Base-by-base conservation (phyloP, 2,113 vertebrate species). In the Eudyptes chrysolophus region DNA sequence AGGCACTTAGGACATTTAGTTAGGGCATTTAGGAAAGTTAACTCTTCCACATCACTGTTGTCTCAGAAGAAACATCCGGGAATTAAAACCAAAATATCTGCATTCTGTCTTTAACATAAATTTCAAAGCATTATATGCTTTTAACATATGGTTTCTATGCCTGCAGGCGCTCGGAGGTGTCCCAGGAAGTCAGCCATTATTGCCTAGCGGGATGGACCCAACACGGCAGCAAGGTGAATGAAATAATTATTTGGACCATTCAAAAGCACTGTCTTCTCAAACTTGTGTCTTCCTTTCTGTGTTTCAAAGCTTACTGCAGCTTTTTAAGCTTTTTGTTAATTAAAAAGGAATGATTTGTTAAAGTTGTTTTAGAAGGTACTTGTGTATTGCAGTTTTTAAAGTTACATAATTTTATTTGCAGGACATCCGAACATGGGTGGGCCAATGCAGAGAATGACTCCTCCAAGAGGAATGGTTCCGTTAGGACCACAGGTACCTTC, bases 391-490 rank as follows among this genome's bases (percentile, higher is more conserved):
- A n/a, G 29, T 24, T 87, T 86, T 87, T 66, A 9, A 84, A 71
- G 42, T 44, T 71, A 34, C 7, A 3, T 62, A 4, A 57, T 88
- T 66, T 96, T 83, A 84, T 84, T 98, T 89, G 68, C 95, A 99
- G 99, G 99, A 84, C 99, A 99, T 98, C 99, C 99, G 96, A 99
- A 99, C 95, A 99, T 99, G 99, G 99, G 99, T 70, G 99, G 99
- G 61, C 99, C 99, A 11, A 99, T 99, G 99, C 99, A 99, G 98
- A 98, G 99, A 98, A 99, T 99, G 99, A 99, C 99, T 92, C 99
- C 99, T 90, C 99, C 99, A 27, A 98, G 99, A 97, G 99, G 99
- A 97, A 99, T 99, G 99, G 99, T 99, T 95, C 99, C 99, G 18
- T 97, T 99, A 89, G 99, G 99, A 96, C 99, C 99, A 57, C 99